Evolutionary conservation across 2,113 vertebrate species (phyloP), one percentile per base, ranked within the genome.

Genomic region (Cinclus mexicanus): DNA sequence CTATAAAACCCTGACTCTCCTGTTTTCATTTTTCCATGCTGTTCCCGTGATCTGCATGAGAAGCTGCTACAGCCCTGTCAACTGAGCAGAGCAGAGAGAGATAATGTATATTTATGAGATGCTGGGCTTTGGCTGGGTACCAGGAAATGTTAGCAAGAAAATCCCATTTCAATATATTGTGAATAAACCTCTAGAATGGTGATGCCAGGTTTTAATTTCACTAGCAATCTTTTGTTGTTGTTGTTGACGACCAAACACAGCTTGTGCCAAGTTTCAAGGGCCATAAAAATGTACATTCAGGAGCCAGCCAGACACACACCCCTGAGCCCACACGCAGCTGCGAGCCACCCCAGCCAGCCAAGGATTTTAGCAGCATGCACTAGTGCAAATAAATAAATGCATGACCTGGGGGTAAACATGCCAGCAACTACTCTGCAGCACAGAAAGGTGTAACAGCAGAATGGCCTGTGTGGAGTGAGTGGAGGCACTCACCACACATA

Each of bases 101-200:
- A 83, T 55, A 83, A 93, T 44, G 75, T 15, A 75, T 61, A 95
- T 93, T 87, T 94, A 94, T 53, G 78, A 95, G 91, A 94, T 67
- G 64, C 74, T 9, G 44, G 12, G 24, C 21, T 89, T 56, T 87
- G 94, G 91, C 44, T 12, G 37, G 61, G 24, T 2, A 77, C 93
- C 91, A 92, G 61, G 52, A 75, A 87, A 92, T 9, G 64, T 78
- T 87, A 44, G 60, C 83, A 55, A 83, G 94, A 94, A 96, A 96
- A 92, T 26, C 93, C 53, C 77, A 67, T 84, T 89, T 81, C 87
- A 78, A 37, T 89, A 71, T 52, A 16, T n/a, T 0, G 4, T 0
- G 1, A 71, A 56, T 57, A 89, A 91, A 94, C 89, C 81, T 89
- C 65, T 5, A 21, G 77, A 71, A 35, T 1, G 1, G 69, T 1